phyloP scores from a whole-genome alignment of 2,888 invertebrate species.

The Polyommatus iphigenia region DNA sequence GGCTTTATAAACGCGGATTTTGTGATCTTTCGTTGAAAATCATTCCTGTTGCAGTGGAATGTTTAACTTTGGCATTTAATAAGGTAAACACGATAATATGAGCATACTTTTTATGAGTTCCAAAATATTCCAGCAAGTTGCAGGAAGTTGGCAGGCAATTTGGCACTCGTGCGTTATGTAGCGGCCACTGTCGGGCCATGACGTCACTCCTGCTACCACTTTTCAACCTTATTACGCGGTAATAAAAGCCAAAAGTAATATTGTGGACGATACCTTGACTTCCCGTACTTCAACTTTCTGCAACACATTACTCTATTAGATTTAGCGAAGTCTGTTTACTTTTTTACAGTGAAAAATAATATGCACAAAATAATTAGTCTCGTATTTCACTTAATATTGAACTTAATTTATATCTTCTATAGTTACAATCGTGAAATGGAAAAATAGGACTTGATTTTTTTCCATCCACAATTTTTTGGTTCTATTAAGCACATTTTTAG shows the following conservation, averaged over 20 bases:
- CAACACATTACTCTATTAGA: constrained; percentile 37
- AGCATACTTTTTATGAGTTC: constrained; percentile 58
- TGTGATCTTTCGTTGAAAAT: not conserved
- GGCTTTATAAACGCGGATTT: not conserved
- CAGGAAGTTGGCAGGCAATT: constrained; percentile 75
- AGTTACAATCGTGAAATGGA: not conserved
- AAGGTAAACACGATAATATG: constrained; percentile 7
- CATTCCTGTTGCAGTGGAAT: not conserved
- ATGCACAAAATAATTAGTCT: too few relatives aligned
- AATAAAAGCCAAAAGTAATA: not conserved
- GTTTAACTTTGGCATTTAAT: constrained; percentile 16
- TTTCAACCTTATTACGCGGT: constrained; percentile 25
- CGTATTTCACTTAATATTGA: too few relatives aligned
- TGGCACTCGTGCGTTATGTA: constrained; percentile 76
- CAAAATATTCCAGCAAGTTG: constrained; percentile 74
- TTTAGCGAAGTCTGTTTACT: not conserved
- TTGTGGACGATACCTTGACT: constrained; percentile 25
- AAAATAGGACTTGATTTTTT: not conserved
- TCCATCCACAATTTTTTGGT: not conserved
- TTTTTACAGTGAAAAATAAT: not conserved
- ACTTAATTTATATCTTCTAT: too few relatives aligned
- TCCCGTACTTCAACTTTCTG: constrained; percentile 36
- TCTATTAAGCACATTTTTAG: not conserved
- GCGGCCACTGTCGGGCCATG: constrained; percentile 61
- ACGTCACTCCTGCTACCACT: constrained; percentile 62